Evolutionary conservation across 1,140 invertebrate species (phyloP), one percentile per base, ranked within the genome.

Genomic region (Drosophila virilis): DNA sequence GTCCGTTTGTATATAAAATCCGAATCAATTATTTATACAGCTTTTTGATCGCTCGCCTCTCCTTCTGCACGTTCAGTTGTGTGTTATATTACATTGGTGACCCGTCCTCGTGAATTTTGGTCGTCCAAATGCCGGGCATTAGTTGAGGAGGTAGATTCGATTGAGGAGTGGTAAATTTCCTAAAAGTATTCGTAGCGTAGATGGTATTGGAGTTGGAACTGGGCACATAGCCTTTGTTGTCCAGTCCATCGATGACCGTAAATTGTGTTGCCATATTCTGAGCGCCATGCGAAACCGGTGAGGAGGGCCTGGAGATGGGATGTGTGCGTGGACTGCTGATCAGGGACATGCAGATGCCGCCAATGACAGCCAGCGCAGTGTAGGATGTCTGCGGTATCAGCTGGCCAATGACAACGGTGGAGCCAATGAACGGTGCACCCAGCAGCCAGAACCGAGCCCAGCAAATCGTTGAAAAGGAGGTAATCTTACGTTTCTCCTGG

Each of bases 401-500:
- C 33, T 91, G 90, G 0, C 91, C 91, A 60, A 92, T 83, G 35
- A 92, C 78, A 3, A 91, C 74, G 1, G 80, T 85, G 9, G 91
- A 84, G 2, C 91, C 91, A 35, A 92, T 77, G 52, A 92, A 92
- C 8, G 92, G 92, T 2, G 91, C 91, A 32, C 84, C 83, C n/a
- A 92, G 62, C 1, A 92, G 77, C 91, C 91, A 92, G 38, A 92
- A 91, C 1, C 92, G 75, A 12, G 91, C 92, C 91, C 91, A 92
- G 46, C 92, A 92, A 28, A 91, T 92, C 4, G 91, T 91, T 12
- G 92, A 92, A 42, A 91, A 92, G 7, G 88, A 55, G 12, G 84
- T 81, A 17, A 92, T 91, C 28, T 91, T 91, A 37, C 80, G 80
- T 13, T 92, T 91, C 6, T 92, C 91, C 9, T 72, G 74, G 33